These are phyloP conservation scores for Leptinotarsa peninsularis DNA, from an alignment of 2,888 invertebrate genomes.

Conservation along the genomic window DNA sequence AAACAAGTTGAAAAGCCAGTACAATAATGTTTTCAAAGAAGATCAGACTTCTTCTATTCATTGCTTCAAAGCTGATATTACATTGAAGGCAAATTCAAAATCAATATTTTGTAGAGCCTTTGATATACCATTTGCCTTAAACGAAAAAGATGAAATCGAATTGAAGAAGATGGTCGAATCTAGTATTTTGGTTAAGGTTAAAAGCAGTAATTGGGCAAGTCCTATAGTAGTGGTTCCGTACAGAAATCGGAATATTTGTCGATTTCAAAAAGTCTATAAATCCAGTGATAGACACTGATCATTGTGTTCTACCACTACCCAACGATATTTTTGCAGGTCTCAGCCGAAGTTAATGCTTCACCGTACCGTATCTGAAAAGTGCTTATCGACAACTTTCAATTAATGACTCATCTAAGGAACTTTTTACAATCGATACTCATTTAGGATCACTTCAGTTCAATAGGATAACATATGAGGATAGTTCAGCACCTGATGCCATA, in stretches of 20 bases:
- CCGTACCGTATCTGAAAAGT: slow-evolving; percentile 21
- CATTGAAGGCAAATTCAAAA: slow-evolving; percentile 13
- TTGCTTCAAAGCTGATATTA: slow-evolving; percentile 9
- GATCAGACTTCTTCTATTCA: slow-evolving; percentile 17
- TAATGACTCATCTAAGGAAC: background rate
- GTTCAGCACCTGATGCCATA: slow-evolving; percentile 50
- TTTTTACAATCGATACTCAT: background rate
- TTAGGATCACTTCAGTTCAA: slow-evolving; percentile 47
- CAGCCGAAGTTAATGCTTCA: slow-evolving; percentile 11
- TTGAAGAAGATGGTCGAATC: slow-evolving; percentile 33
- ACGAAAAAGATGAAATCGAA: slow-evolving; percentile 47
- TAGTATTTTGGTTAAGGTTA: slow-evolving; percentile 47
- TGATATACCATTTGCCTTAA: slow-evolving; percentile 46
- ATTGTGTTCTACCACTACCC: no score
- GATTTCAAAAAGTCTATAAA: background rate
- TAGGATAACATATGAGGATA: slow-evolving; percentile 31
- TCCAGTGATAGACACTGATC: no score
- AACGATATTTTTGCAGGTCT: no score
- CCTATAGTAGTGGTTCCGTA: slow-evolving; percentile 55
- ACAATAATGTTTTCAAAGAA: slow-evolving; percentile 13
- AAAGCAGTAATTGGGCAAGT: slow-evolving; percentile 51
- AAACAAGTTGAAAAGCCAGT: background rate
- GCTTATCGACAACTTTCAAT: background rate
- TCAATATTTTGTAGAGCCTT: slow-evolving; percentile 38
- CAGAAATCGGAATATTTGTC: no score